phyloP scores from a whole-genome alignment of 1,140 invertebrate species.

The Scaptodrosophila lebanonensis region DNA sequence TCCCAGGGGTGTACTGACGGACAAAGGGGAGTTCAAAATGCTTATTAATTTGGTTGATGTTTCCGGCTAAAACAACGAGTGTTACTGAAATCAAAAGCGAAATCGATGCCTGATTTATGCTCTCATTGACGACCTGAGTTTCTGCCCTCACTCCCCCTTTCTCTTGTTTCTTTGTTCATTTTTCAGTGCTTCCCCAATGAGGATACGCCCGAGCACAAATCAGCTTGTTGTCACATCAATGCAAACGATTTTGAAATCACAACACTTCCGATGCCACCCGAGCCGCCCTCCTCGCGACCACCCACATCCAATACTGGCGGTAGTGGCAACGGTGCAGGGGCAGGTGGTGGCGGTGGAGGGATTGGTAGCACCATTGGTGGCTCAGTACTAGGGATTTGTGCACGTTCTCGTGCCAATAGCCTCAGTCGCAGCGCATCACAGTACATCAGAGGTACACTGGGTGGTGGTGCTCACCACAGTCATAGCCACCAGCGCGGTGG shows the following conservation, averaged over 20 bases:
- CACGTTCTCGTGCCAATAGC: conserved; percentile 64
- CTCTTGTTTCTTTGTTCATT: conserved; percentile 20
- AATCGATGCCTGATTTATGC: conserved; percentile 44
- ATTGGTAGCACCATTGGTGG: conserved; percentile 58
- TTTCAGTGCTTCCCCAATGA: conserved; percentile 72
- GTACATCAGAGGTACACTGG: conserved; percentile 56
- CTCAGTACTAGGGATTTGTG: conserved; percentile 68
- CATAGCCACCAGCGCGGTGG: conserved; percentile 40
- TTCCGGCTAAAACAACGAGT: background rate
- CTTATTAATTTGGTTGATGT: conserved; percentile 59
- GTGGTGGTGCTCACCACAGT: conserved; percentile 19
- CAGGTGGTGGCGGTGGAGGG: conserved; percentile 28
- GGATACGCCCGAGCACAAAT: conserved; percentile 75
- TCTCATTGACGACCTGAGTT: too few relatives aligned
- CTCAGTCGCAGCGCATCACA: conserved; percentile 69
- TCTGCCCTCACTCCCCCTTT: conserved; percentile 1
- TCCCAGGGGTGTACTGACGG: conserved; percentile 18
- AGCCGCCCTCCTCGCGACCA: conserved; percentile 65
- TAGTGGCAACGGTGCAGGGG: conserved; percentile 22
- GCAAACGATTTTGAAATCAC: conserved; percentile 75
- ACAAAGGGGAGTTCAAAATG: conserved; percentile 33
- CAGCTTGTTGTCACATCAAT: conserved; percentile 76
- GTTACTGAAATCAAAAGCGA: background rate
- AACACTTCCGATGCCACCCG: conserved; percentile 67
- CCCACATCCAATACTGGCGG: conserved; percentile 40